Evolutionary conservation across 2,113 vertebrate genomes (phyloP), one percentile per base, ranked within the genome.

Genomic region (Carassius gibelio): DNA sequence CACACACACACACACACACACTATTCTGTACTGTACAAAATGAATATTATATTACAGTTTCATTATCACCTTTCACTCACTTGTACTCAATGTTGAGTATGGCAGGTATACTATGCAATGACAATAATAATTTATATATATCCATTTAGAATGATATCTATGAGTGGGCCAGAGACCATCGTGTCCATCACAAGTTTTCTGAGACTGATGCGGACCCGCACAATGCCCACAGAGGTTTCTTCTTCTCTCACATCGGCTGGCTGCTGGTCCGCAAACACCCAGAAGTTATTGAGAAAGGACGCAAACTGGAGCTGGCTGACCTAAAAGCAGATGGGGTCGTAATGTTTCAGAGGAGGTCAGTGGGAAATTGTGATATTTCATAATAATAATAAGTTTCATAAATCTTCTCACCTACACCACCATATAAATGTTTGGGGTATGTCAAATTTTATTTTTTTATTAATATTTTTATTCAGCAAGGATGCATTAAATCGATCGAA

Each of bases 181-280:
- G 96, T 0, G 96, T 92, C 57, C 98, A 99, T 88, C 98, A 99
- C 92, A 99, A 99, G 93, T 98, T 95, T 94, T 97, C 97, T 0
- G 97, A 98, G 91, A 99, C 98, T 0, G 91, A 97, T 0, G 97
- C 97, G 0, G 98, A 99, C 88, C 97, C 97, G 6, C 97, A 99
- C 88, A 98, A 98, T 0, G 95, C 96, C 82, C 90, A 2, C 0
- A 91, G 96, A 19, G 97, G 97, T 4, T 99, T 99, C 89, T 99
- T 99, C 95, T 99, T 99, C 87, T 90, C 97, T 66, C 97, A 99
- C 38, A 92, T 99, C 0, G 97, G 97, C 9, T 99, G 98, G 97
- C 93, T 99, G 87, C 93, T 99, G 15, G 95, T 98, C 59, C 96
- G 97, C 86, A 99, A 99, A 92, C 97, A 99, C 86, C 97, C 97